Evolutionary conservation across 2,797 vertebrate species (phyloP), one percentile per base, ranked within the genome.

Genomic region (Poecilia velifera): DNA sequence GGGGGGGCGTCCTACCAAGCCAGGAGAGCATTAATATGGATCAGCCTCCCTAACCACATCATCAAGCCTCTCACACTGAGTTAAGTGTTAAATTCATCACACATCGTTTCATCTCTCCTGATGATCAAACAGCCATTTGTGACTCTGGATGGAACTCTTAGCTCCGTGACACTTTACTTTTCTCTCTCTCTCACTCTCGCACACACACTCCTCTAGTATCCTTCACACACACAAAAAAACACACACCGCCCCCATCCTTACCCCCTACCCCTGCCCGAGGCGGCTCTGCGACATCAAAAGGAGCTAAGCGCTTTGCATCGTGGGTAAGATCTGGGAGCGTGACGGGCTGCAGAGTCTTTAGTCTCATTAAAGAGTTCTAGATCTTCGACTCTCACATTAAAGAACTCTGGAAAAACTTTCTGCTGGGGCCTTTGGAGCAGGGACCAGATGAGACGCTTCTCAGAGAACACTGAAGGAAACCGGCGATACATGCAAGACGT

Each of bases 281-380:
- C 92, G 22, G 78, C 91, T 91, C 90, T 84, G 87, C 85, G 91
- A 95, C 95, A 94, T 96, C 94, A 96, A 96, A 96, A 94, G 91
- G 86, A 94, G 89, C 91, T 91, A 93, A 93, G 91, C 91, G 85
- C 92, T 94, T 95, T 94, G 94, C 93, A 94, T 95, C 93, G 91
- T 93, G 94, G 94, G 92, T 94, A 95, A 93, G 90, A 95, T 94
- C 92, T 94, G 90, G 84, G 88, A 91, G 93, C 93, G 89, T 94
- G 94, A 94, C 93, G 90, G 90, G 92, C 93, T 91, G 86, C 84
- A 91, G 90, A 92, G 89, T 93, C 93, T 94, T 94, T 94, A 95
- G 93, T 92, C 92, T 94, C 94, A 93, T 94, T 94, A 95, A 94
- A 94, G 91, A 93, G 90, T 94, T 94, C 80, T 86, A 86, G 92